These are phyloP conservation scores for Porites lutea DNA, from an alignment of 64 coral and sea anemone species.

Conservation along the genomic window DNA sequence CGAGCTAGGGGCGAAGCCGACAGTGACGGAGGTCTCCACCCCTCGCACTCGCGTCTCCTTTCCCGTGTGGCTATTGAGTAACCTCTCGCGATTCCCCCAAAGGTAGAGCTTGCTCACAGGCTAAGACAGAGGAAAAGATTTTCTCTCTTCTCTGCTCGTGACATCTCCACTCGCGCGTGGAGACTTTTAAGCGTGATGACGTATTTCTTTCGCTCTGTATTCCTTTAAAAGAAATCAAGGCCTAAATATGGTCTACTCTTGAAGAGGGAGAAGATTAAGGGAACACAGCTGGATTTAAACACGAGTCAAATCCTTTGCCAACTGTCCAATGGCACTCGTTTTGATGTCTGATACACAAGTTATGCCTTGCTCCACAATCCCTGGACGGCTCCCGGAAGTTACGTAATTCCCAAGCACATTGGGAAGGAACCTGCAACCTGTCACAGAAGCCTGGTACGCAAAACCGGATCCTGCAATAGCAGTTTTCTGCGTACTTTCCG, in stretches of 20 bases:
- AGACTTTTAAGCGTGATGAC: no score
- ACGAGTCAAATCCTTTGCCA: neutral
- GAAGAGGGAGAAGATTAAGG: neutral
- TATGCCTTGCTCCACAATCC: conserved; percentile 11
- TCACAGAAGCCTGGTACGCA: neutral
- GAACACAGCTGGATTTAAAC: neutral
- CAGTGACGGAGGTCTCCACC: no score
- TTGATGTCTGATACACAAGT: neutral
- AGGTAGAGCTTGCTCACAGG: no score
- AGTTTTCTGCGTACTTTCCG: conserved; percentile 15
- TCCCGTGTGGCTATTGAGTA: no score
- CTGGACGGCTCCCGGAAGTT: neutral
- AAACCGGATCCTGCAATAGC: neutral
- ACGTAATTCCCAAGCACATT: neutral
- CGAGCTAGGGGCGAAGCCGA: no score
- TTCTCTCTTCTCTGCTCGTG: no score
- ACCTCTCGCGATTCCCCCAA: no score
- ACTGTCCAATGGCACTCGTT: neutral
- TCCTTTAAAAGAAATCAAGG: no score
- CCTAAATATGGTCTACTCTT: neutral
- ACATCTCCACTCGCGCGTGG: no score
- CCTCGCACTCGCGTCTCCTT: no score
- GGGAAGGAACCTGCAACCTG: neutral
- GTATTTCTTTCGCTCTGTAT: no score
- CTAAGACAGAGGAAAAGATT: no score